Base-by-base conservation (phyloP, 2,113 vertebrate genomes). In the Regulus satrapa region DNA sequence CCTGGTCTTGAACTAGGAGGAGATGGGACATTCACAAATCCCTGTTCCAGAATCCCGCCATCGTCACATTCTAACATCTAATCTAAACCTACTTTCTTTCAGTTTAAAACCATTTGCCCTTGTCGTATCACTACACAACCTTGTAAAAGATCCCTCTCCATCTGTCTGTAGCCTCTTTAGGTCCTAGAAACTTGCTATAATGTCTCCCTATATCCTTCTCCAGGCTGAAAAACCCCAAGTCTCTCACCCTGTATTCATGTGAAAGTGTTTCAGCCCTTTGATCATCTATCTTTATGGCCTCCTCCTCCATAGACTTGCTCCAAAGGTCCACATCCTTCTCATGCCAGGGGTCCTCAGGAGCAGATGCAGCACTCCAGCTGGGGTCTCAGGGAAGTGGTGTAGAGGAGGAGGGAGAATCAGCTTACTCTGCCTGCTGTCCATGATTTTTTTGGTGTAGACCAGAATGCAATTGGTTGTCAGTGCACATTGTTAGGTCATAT, bases 281-380 rank as follows among this genome's bases (percentile, higher is more conserved):
- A 34, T 31, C 25, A n/a, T n/a, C n/a, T n/a, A 55, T 48, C 29
- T 85, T 41, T 31, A 25, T 8, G 20, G 25, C 34, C 31, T 63
- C 36, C 19, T 78, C 8, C 14, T 64, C 41, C 29, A 15, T 26
- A 48, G 20, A 41, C 17, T 49, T 72, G 34, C 31, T 63, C 11
- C 34, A 18, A 12, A 78, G 48, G 17, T 26, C 16, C 10, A 54
- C 0, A 0, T 40, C 26, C 34, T 71, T 55, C 13, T 36, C 2
- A 2, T 32, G 10, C 29, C 48, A 20, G 8, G 17, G 17, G 3
- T 7, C 9, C 34, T 26, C 41, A 48, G 49, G 13, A 14, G 8
- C 26, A 34, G 34, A 49, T 41, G 31, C 20, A 41, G 25, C 32
- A 26, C 31, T 79, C 9, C 25, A 64, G 41, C 31, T 72, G 31